Conservation (phyloP, 1,140 invertebrate genomes). For the Tribolium castaneum region DNA sequence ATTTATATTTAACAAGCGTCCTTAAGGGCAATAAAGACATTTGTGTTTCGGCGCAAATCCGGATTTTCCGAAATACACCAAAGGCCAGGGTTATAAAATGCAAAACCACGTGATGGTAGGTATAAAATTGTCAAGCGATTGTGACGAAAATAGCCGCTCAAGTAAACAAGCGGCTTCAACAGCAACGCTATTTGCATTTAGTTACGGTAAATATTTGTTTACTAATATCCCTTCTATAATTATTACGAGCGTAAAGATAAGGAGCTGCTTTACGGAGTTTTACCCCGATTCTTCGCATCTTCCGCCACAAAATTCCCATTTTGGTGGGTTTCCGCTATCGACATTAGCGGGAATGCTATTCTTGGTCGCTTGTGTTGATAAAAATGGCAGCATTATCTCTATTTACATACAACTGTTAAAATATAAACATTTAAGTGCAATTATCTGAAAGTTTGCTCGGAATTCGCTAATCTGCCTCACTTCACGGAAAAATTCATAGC, state of each 20-base stretch:
- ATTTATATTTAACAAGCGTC: background rate
- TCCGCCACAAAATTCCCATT: background rate
- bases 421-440: background rate
- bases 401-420: background rate
- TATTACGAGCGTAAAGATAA: background rate
- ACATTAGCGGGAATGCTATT: background rate
- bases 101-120: background rate
- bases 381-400: background rate
- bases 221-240: background rate
- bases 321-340: background rate
- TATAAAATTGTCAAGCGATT: constrained; percentile 18
- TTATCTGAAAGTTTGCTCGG: background rate
- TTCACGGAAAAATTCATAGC: too few species aligned
- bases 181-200: constrained; percentile 10
- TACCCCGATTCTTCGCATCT: background rate
- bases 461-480: too few species aligned
- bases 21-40: background rate
- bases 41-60: background rate
- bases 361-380: background rate
- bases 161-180: constrained; percentile 11
- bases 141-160: constrained; percentile 18
- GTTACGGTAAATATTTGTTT: constrained; percentile 11
- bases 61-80: background rate
- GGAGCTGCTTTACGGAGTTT: too few species aligned
- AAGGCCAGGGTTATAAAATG: background rate